Conservation (phyloP, 1,140 invertebrate genomes). For the Drosophila sucinea region DNA sequence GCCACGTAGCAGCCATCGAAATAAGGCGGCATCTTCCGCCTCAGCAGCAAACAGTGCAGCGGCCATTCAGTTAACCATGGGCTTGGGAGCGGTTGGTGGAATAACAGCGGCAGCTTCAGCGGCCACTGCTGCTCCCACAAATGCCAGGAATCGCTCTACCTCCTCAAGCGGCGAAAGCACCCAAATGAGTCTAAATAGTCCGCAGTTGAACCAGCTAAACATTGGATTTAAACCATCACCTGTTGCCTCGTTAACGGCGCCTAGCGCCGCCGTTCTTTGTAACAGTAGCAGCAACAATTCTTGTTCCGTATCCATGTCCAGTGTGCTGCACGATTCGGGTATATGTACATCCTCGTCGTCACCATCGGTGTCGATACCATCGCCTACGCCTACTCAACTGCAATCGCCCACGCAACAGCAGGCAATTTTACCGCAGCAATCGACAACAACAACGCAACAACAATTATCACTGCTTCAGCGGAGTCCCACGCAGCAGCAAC, state of each 20-base stretch:
- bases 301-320: conserved; percentile 70
- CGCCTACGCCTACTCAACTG: conserved; percentile 67
- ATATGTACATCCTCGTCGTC: conserved; percentile 80
- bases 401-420: conserved; percentile 66
- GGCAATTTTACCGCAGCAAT: conserved; percentile 31
- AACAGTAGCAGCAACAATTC: conserved; percentile 64
- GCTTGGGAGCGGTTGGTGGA: conserved; percentile 40
- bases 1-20: conserved; percentile 70
- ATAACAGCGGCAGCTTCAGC: conserved; percentile 29
- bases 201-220: conserved; percentile 63
- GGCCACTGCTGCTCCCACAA: conserved; percentile 29
- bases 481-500: conserved; percentile 63
- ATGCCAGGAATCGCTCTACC: conserved; percentile 73
- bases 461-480: conserved; percentile 57
- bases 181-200: conserved; percentile 64
- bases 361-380: conserved; percentile 76
- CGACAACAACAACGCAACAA: conserved; percentile 26
- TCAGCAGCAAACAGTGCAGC: conserved; percentile 69
- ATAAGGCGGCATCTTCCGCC: conserved; percentile 57
- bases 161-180: conserved; percentile 78
- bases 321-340: conserved; percentile 78
- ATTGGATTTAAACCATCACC: conserved; percentile 62
- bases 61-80: conserved; percentile 69
- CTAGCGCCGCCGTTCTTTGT: conserved; percentile 30
- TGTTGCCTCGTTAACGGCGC: conserved; percentile 28